Evolutionary conservation across 2,113 vertebrate genomes (phyloP).

Genomic region (Calidris pygmaea): DNA sequence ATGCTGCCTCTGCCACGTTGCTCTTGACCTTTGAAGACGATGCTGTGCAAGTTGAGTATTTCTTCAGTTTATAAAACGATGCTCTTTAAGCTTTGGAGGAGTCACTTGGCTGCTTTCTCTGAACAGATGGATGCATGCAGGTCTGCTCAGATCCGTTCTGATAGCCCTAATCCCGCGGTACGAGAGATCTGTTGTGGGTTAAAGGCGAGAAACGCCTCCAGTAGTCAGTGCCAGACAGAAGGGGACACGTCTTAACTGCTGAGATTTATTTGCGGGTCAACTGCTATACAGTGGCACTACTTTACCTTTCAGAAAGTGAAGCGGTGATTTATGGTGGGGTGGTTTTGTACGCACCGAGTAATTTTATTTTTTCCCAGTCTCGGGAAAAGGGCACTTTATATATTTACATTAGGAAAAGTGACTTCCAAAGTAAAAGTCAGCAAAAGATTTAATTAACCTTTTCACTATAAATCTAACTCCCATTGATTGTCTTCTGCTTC

Average conservation of each 20-base stretch:
- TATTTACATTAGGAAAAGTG: slow-evolving; percentile 44
- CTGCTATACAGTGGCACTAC: background rate
- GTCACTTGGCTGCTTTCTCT: background rate
- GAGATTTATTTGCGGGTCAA: slow-evolving; percentile 52
- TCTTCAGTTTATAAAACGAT: background rate
- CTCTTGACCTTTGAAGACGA: background rate
- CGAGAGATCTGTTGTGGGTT: background rate
- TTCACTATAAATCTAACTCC: slow-evolving; percentile 39
- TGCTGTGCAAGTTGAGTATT: background rate
- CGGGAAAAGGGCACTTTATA: slow-evolving; percentile 45
- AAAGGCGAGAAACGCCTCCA: background rate
- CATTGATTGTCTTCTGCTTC: background rate
- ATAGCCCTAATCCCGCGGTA: background rate
- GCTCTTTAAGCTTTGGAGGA: background rate
- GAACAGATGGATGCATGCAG: background rate
- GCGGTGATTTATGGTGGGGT: slow-evolving; percentile 16
- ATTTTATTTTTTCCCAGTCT: background rate
- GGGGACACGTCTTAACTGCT: background rate
- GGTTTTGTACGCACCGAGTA: background rate
- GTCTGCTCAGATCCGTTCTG: background rate
- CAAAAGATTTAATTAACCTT: slow-evolving; percentile 74
- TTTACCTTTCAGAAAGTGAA: slow-evolving; percentile 2
- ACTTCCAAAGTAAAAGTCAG: slow-evolving; percentile 38
- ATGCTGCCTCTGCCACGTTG: background rate
- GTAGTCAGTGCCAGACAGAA: background rate